Conservation (phyloP, 2,888 invertebrate genomes). For the Siphlonurus alternatus region DNA sequence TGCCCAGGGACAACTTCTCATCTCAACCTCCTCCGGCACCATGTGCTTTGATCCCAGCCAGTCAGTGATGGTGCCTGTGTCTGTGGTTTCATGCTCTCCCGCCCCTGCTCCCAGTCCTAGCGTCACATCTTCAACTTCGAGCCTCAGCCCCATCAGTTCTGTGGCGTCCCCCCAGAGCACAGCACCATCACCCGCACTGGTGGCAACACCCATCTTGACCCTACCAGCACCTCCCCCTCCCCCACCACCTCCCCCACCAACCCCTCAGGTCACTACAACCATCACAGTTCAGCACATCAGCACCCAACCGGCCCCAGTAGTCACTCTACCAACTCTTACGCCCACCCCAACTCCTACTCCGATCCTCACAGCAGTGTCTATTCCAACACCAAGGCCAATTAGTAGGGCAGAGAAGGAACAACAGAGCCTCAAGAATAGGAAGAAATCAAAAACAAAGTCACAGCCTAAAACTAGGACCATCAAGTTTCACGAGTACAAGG, state of each 20-base stretch:
- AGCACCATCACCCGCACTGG: conserved; percentile 27
- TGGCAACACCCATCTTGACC: conserved; percentile 26
- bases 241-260: conserved; percentile 22
- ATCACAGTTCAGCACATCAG: conserved; percentile 20
- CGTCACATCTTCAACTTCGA: conserved; percentile 44
- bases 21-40: neutral
- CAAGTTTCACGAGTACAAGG: conserved; percentile 92
- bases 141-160: conserved; percentile 44
- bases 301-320: conserved; percentile 17
- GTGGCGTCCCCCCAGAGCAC: conserved; percentile 37
- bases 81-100: conserved; percentile 10
- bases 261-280: conserved; percentile 20
- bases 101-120: conserved; percentile 15
- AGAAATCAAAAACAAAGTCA: conserved; percentile 65
- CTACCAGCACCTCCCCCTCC: conserved; percentile 26
- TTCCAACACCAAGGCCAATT: conserved; percentile 26
- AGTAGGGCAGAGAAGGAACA: conserved; percentile 15
- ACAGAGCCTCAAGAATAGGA: conserved; percentile 53
- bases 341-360: conserved; percentile 25
- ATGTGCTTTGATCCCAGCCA: neutral
- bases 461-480: conserved; percentile 72
- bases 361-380: conserved; percentile 19
- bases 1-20: neutral
- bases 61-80: neutral
- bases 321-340: conserved; percentile 29